Base-by-base conservation (phyloP, 2,888 invertebrate species). In the Nomada lathburiana region DNA sequence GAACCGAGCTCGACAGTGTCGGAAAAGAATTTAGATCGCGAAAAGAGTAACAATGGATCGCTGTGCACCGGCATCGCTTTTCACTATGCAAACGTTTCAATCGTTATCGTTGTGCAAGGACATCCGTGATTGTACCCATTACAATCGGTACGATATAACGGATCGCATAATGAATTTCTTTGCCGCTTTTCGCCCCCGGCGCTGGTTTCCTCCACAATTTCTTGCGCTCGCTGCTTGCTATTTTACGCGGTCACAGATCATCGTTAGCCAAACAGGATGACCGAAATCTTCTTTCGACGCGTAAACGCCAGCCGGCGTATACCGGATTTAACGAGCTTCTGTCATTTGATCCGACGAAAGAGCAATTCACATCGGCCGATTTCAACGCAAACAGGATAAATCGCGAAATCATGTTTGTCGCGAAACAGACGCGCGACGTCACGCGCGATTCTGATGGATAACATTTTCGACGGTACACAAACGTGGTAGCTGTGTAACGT, bases 251-350 rank as follows among this genome's bases (percentile, higher is more conserved):
- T 16, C 26, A 18, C 18, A 13, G 29, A 64, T 18, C 11, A 29
- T 47, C 18, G 13, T 69, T 55, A 29, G n/a, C 59, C 36, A 20
- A 52, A 10, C 36, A 23, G 16, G 52, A 29, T 44, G 55, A 62
- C 26, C 23, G 53, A 7, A 62, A 10, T 74, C 55, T 53, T 47
- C 29, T 47, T 42, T 47, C 50, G 67, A 13, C 47, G 1, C 55
- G 36, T 29, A 52, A 72, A 70, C 26, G 44, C 53, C 10, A 76
- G 70, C 86, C 73, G 64, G 60, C 20, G 63, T 13, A 18, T 65
- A 68, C 80, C 42, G 77, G 75, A 82, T 82, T 68, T 23, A 13
- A 23, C 64, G 10, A 59, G 69, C 80, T 84, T 63, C 47, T 20
- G n/a, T 9, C 50, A 20, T 47, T 47, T 52, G 42, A 2, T 44